Conservation (phyloP, 2,797 vertebrate genomes). For the Acipenser ruthenus region DNA sequence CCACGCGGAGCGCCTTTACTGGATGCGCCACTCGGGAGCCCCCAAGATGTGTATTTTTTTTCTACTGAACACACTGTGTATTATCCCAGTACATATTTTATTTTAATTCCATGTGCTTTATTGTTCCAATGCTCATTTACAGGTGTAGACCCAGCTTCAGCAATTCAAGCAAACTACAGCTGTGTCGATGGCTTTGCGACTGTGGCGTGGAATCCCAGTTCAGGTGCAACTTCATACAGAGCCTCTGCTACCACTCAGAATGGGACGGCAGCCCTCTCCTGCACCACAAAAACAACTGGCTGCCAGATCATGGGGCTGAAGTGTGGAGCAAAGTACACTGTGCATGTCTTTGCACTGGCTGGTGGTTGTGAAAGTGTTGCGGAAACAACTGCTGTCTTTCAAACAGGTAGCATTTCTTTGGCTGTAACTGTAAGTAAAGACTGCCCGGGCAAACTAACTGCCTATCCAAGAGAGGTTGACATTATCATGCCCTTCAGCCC, state of each 20-base stretch:
- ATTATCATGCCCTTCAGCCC: no score
- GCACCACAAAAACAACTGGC: slow-evolving; percentile 32
- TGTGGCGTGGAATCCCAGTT: slow-evolving; percentile 44
- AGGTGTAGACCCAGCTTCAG: slow-evolving; percentile 49
- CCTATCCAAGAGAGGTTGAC: no score
- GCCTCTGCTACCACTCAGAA: slow-evolving; percentile 28
- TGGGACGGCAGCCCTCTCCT: slow-evolving; percentile 30
- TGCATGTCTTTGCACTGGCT: slow-evolving; percentile 43
- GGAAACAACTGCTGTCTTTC: slow-evolving; percentile 37
- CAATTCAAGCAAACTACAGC: slow-evolving; percentile 43
- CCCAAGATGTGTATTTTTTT: slow-evolving; percentile 37
- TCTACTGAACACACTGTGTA: slow-evolving; percentile 40
- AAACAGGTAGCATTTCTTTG: slow-evolving; percentile 51
- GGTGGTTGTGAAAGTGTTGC: slow-evolving; percentile 43
- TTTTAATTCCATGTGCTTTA: slow-evolving; percentile 2
- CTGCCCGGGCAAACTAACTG: no score
- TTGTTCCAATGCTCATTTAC: slow-evolving; percentile 9
- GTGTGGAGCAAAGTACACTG: slow-evolving; percentile 46
- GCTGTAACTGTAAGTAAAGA: not conserved
- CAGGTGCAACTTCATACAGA: slow-evolving; percentile 48
- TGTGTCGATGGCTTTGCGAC: slow-evolving; percentile 34
- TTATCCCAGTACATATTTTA: slow-evolving; percentile 28
- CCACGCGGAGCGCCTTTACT: no score
- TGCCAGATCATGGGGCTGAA: slow-evolving; percentile 41
- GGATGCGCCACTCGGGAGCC: no score